Evolutionary conservation across 2,797 vertebrate genomes (phyloP), one percentile per base, ranked within the genome.

Genomic region (Alfaro cultratus): DNA sequence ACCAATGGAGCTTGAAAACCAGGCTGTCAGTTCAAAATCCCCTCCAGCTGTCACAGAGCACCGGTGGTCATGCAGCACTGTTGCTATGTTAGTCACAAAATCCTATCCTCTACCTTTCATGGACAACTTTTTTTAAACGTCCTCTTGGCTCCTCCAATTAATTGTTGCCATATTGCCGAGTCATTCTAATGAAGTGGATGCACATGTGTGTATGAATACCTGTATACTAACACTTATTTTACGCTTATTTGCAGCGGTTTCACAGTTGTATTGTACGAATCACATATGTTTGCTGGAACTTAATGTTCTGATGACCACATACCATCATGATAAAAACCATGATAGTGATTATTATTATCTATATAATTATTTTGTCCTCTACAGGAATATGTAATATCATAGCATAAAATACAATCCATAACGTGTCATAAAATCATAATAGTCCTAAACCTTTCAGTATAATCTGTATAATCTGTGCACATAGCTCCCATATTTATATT

Each of bases 21-120:
- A 10, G n/a, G 0, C 86, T 85, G 90, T 81, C 91, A 83, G 76
- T 82, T 79, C 73, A 77, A 82, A 80, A 79, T 87, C 84, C 70
- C 86, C 90, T 75, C 85, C 90, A 87, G 89, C 91, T 89, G 92
- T 86, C 92, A 86, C 87, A 39, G 88, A 51, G 86, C 80, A 68
- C 85, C 89, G 83, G 92, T 88, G 92, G 85, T 82, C 87, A 89
- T 85, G 82, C 88, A 81, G 85, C 90, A 86, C 93, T 96, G 95
- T 96, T 95, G 94, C 95, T 92, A 94, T 92, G 93, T 94, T 87
- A 88, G 86, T 84, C 81, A 73, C 70, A 86, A 79, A 87, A 80
- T 71, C 73, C 70, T 51, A 23, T 77, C 73, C 73, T 80, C 67
- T 67, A 21, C 46, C 73, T 68, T 73, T 47, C 21, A n/a, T 41